Evolutionary conservation across 2,797 vertebrate species (phyloP), one percentile per base, ranked within the genome.

Genomic region (Kryptolebias ocellatus): DNA sequence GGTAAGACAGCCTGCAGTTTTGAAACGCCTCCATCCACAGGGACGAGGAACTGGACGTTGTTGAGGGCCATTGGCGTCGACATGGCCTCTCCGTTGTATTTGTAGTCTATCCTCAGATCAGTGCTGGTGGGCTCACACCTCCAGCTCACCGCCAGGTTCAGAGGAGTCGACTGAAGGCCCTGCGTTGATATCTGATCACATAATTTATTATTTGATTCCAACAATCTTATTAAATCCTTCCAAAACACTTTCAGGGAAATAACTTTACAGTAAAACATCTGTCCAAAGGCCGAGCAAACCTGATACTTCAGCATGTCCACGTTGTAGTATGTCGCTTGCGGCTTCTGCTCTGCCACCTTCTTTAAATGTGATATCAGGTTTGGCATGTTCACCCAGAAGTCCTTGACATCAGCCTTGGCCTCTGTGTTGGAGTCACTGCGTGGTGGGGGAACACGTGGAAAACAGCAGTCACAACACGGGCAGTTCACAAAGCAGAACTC

Each of bases 321-420:
- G 20, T 99, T 99, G 84, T 99, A 99, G 92, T 99, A 99, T 0
- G 98, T 99, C 47, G 98, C 98, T 79, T 98, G 97, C 0, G 98
- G 97, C 77, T 99, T 99, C 93, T 99, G 98, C 84, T 99, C 98
- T 0, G 98, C 94, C 73, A 99, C 97, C 92, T 99, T 99, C 92
- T 98, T 99, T 60, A 99, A 88, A 75, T 99, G 97, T 64, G 93
- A 92, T 93, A 99, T 99, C 89, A 99, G 91, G 89, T 96, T 98
- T 93, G 97, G 96, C 98, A 99, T 99, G 87, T 99, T 99, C 80
- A 99, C 97, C 98, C 97, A 99, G 93, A 99, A 99, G 90, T 99
- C 96, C 93, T 97, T 98, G 24, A 93, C 81, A 72, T 89, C 94
- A 75, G 93, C 83, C 72, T 96, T 95, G 54, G 92, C 89, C 90